Conservation (phyloP, 2,888 invertebrate genomes). For the Thymelicus sylvestris region DNA sequence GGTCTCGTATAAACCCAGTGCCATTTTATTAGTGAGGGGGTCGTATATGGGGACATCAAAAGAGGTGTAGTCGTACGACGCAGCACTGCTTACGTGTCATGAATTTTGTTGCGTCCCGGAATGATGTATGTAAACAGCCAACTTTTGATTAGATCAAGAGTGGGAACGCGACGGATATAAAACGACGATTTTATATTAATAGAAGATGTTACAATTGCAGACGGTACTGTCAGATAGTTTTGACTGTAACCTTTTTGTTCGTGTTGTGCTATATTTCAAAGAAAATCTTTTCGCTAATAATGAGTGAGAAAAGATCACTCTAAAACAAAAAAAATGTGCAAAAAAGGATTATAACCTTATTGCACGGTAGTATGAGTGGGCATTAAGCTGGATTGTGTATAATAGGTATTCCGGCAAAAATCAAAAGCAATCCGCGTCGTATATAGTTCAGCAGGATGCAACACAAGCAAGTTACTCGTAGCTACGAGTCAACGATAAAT, state of each 20-base stretch:
- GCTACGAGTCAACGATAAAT: not conserved
- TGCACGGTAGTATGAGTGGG: no score
- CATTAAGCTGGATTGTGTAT: no score
- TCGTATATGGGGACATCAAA: constrained; percentile 70
- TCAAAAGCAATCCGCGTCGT: no score
- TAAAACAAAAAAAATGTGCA: no score
- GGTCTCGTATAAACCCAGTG: constrained; percentile 61
- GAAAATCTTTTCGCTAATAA: no score
- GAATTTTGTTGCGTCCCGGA: constrained; percentile 64
- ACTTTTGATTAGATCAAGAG: constrained; percentile 79
- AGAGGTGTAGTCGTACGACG: constrained; percentile 68
- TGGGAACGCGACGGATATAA: constrained; percentile 67
- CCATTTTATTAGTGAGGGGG: constrained; percentile 70
- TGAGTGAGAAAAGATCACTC: no score
- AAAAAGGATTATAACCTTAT: no score
- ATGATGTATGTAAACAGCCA: constrained; percentile 77
- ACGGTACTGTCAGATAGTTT: constrained; percentile 45
- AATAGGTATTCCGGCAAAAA: no score
- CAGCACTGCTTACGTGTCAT: constrained; percentile 70
- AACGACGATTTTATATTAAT: constrained; percentile 46
- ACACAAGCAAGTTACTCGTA: no score
- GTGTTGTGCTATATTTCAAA: no score
- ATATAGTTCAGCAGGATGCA: no score
- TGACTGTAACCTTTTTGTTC: no score
- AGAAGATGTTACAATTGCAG: constrained; percentile 42